Evolutionary conservation across 2,888 invertebrate genomes (phyloP).

Genomic region (Cerastoderma edule): DNA sequence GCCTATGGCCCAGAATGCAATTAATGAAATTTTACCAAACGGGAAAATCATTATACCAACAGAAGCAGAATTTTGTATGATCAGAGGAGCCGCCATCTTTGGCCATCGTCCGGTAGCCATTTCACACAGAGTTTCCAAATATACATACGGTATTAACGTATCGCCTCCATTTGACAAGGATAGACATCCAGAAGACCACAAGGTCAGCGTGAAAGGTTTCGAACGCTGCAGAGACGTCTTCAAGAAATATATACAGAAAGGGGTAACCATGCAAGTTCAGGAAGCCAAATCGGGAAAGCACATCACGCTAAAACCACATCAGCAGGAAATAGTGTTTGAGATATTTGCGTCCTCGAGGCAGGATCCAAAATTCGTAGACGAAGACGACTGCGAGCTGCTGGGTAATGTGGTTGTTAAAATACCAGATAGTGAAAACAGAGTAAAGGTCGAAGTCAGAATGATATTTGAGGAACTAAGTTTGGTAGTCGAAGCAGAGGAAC

Average conservation of each 20-base stretch:
- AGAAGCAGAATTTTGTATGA: slow-evolving; percentile 56
- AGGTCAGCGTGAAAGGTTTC: slow-evolving; percentile 47
- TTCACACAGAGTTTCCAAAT: slow-evolving; percentile 51
- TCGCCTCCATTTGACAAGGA: slow-evolving; percentile 43
- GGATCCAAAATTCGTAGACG: slow-evolving; percentile 61
- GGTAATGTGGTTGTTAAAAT: slow-evolving; percentile 61
- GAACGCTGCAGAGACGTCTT: slow-evolving; percentile 64
- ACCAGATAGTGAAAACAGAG: slow-evolving; percentile 56
- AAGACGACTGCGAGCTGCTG: slow-evolving; percentile 57
- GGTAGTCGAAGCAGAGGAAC: slow-evolving; percentile 61
- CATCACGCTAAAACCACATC: slow-evolving; percentile 61
- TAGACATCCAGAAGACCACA: slow-evolving; percentile 40
- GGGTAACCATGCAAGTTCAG: slow-evolving; percentile 50
- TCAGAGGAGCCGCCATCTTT: slow-evolving; percentile 62
- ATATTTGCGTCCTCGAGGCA: slow-evolving; percentile 55
- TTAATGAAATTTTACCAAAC: slow-evolving; percentile 29
- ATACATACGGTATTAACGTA: slow-evolving; percentile 59
- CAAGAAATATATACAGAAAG: slow-evolving; percentile 61
- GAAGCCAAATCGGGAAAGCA: slow-evolving; percentile 57
- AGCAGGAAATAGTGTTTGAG: slow-evolving; percentile 63
- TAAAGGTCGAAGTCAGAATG: slow-evolving; percentile 63
- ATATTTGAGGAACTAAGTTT: slow-evolving; percentile 68
- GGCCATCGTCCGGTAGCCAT: slow-evolving; percentile 51
- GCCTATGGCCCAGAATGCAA: slow-evolving; percentile 45
- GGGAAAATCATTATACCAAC: slow-evolving; percentile 51